phyloP scores from a whole-genome alignment of 2,797 vertebrate genomes.

The Sebastes matsubarae region DNA sequence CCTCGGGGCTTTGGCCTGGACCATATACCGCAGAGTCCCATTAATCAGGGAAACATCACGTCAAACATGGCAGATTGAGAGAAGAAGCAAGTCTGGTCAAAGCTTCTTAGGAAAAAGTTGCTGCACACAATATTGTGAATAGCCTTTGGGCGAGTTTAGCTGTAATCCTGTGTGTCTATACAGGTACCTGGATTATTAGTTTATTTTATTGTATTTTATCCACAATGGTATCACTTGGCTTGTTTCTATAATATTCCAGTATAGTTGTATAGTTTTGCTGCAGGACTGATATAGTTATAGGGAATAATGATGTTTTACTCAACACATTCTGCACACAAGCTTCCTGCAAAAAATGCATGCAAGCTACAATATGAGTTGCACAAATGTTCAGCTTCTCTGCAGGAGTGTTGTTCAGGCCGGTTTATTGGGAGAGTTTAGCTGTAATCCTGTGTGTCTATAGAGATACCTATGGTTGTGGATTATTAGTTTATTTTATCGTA shows the following conservation, averaged over 20 bases:
- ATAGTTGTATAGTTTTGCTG: not conserved
- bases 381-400: not conserved
- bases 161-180: not conserved
- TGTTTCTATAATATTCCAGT: not conserved
- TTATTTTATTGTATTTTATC: not conserved
- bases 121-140: not conserved
- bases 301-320: not conserved
- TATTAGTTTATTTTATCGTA: conserved; percentile 6
- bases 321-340: not conserved
- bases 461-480: not conserved
- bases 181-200: not conserved
- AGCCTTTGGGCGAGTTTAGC: conserved; percentile 1
- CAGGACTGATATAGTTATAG: not conserved
- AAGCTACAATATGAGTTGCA: not conserved
- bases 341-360: not conserved
- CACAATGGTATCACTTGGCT: not conserved
- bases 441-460: not conserved
- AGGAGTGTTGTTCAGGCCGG: not conserved
- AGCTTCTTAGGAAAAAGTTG: conserved; percentile 12
- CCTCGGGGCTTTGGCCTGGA: conserved; percentile 52
- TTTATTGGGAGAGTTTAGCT: not conserved
- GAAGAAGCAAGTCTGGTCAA: conserved; percentile 41
- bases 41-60: conserved; percentile 62
- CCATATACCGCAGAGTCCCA: conserved; percentile 48
- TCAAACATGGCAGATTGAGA: conserved; percentile 50